Percentiles rank a stretch among this genome's conserved stretches.
phyloP scores from a whole-genome alignment of 2,888 invertebrate species.

The Drosophila mayaguana region DNA sequence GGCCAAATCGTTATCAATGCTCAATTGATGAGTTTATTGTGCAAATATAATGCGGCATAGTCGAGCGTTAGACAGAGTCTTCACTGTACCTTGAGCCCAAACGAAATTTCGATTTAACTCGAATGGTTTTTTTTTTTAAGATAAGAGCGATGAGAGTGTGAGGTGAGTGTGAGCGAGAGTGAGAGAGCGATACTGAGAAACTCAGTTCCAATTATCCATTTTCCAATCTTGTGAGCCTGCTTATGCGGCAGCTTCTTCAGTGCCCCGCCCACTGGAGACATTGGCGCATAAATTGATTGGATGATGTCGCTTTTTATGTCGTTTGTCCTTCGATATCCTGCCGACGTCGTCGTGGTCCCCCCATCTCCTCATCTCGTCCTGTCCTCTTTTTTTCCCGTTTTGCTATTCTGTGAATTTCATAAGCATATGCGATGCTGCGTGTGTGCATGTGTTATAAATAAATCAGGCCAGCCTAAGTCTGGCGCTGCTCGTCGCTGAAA shows the following conservation, averaged over 20 bases:
- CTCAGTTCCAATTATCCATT: slow-evolving; percentile 73
- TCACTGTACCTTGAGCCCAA: slow-evolving; percentile 1
- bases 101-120: slow-evolving; percentile 68
- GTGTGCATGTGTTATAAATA: slow-evolving; percentile 77
- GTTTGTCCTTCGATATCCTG: slow-evolving; percentile 60
- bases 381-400: background rate
- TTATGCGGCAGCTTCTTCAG: slow-evolving; percentile 14
- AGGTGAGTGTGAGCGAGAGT: too few species aligned
- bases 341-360: slow-evolving; percentile 17
- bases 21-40: slow-evolving; percentile 59
- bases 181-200: background rate
- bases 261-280: slow-evolving; percentile 65
- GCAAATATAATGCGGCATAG: slow-evolving; percentile 16
- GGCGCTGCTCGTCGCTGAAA: slow-evolving; percentile 30
- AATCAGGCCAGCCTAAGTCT: slow-evolving; percentile 63
- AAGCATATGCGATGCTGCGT: slow-evolving; percentile 63
- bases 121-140: slow-evolving; percentile 77
- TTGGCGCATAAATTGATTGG: slow-evolving; percentile 79
- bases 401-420: slow-evolving; percentile 67
- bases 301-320: slow-evolving; percentile 80
- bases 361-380: too few species aligned
- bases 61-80: background rate
- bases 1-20: slow-evolving; percentile 28
- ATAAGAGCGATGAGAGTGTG: slow-evolving; percentile 29
- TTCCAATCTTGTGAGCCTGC: slow-evolving; percentile 67